Evolutionary conservation across 23 tunicate species (phyloP).

Genomic region (Ascidia mentula): DNA sequence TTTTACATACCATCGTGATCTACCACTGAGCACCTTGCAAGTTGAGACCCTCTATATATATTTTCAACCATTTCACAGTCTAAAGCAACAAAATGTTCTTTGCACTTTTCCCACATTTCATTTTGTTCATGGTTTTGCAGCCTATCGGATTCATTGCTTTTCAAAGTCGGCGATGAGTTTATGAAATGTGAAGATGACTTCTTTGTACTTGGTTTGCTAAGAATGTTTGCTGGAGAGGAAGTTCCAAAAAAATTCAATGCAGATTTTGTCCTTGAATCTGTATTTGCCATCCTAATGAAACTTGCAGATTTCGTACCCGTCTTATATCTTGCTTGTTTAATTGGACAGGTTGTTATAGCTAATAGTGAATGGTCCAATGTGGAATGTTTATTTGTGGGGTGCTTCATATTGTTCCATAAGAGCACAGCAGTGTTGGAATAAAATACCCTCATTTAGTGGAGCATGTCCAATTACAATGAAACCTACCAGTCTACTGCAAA

Average conservation of each 20-base stretch:
- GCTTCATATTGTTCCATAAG: not conserved
- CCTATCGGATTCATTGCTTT: not conserved
- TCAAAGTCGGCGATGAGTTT: not conserved
- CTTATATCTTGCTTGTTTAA: no score
- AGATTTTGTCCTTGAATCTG: not conserved
- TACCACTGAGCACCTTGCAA: constrained; percentile 14
- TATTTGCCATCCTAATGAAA: no score
- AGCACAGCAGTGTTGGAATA: not conserved
- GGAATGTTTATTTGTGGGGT: no score
- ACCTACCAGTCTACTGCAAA: no score
- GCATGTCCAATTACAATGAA: not conserved
- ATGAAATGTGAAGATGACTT: not conserved
- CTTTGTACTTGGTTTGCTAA: no score
- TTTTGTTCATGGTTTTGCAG: not conserved
- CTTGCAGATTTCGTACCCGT: no score
- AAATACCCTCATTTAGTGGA: not conserved
- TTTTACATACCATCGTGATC: not conserved
- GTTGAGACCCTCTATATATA: not conserved
- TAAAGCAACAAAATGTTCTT: not conserved
- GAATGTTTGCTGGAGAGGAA: not conserved
- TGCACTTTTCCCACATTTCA: not conserved
- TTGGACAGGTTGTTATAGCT: no score
- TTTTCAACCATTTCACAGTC: constrained; percentile 19
- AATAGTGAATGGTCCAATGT: no score
- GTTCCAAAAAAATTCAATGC: not conserved